Base-by-base conservation (phyloP, 30 jellyfish, hydroid and myxozoan species). In the Cassiopea andromeda region DNA sequence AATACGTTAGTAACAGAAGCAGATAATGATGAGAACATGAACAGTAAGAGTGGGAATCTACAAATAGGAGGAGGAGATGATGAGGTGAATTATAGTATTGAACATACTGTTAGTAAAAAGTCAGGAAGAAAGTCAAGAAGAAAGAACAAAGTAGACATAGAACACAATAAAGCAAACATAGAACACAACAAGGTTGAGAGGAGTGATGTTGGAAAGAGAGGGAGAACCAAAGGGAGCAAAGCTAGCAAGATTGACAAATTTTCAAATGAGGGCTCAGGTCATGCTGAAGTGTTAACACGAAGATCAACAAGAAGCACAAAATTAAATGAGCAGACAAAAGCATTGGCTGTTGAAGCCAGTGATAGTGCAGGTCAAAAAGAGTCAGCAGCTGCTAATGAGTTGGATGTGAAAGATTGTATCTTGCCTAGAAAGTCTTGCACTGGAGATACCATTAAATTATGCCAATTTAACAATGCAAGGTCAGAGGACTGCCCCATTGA, bases 81-180 rank as follows among this genome's bases (percentile, higher is more conserved):
- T 15, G 69, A 12, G 44, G 69, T 46, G 46, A 75, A 75, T 46
- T 12, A 46, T 44, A 47, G 81, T 66, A 14, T 16, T 4, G 83
- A 48, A 68, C 7, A 77, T 10, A 8, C 18, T 16, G 18, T 54
- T 54, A 54, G 46, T 19, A 19, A 19, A 15, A 19, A 66, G 3
- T 66, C 75, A 4, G 75, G 15, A 19, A 66, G 57, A 57, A 78
- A 43, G 54, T 12, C 89, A 80, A 80, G 27, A 49, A 46, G 80
- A 80, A 14, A 44, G 64, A 54, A 1, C 60, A 15, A 17, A 16
- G 16, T 0, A 18, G 43, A 3, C 5, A 74, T 17, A 12, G 76
- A 12, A 49, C 44, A 64, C 60, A 74, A 16, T 13, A 49, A 14
- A 0, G 17, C 2, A 38, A 47, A 54, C 4, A 17, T 47, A 17